phyloP scores from a whole-genome alignment of 2,888 invertebrate genomes.

The Watsonalla cultraria region DNA sequence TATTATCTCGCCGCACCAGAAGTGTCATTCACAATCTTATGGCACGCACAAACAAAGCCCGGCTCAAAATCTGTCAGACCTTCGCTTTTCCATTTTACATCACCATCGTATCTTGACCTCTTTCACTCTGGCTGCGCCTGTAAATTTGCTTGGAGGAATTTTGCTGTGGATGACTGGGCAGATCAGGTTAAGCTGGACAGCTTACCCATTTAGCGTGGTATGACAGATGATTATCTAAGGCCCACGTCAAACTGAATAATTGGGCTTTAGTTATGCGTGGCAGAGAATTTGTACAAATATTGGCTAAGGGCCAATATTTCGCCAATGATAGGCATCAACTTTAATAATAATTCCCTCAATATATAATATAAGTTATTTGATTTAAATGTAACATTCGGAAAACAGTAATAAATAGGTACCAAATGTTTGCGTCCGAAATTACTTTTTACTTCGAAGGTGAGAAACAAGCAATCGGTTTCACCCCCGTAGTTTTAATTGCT shows the following conservation, averaged over 20 bases:
- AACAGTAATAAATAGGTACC: too few species aligned
- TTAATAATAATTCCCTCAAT: too few species aligned
- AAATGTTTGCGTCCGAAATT: too few species aligned
- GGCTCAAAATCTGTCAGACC: conserved; percentile 56
- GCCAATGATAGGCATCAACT: too few species aligned
- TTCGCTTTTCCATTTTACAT: conserved; percentile 53
- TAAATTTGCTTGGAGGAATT: conserved; percentile 10
- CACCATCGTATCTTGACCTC: conserved; percentile 29
- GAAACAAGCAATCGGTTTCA: too few species aligned
- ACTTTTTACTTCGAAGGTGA: too few species aligned
- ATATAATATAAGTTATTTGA: too few species aligned
- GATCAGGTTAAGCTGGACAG: conserved; percentile 45
- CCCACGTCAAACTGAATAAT: conserved; percentile 76
- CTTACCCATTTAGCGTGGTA: conserved; percentile 54
- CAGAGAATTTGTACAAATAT: conserved; percentile 34
- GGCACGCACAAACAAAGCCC: conserved; percentile 57
- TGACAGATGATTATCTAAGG: conserved; percentile 77
- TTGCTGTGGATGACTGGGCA: conserved; percentile 28
- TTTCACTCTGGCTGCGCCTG: conserved; percentile 15
- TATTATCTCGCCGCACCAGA: conserved; percentile 43
- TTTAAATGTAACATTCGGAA: too few species aligned
- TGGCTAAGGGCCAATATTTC: conserved; percentile 9
- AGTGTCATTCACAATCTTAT: conserved; percentile 62
- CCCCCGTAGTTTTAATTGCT: too few species aligned
- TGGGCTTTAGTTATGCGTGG: conserved; percentile 60